Evolutionary conservation across 2,888 invertebrate genomes (phyloP).

Genomic region (Nemotelus pantherinus): DNA sequence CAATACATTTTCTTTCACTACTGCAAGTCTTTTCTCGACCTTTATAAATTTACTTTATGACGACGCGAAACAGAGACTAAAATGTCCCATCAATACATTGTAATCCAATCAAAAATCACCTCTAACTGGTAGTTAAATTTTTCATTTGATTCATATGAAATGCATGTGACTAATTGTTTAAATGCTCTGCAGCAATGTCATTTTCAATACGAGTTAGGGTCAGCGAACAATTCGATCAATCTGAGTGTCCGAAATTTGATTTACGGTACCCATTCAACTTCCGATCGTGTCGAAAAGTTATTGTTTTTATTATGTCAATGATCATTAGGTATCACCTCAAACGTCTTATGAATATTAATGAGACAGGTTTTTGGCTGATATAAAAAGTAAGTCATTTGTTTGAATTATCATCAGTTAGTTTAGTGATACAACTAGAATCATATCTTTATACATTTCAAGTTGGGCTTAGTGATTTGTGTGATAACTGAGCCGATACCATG

Average conservation of each 20-base stretch:
- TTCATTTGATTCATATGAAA: too few relatives aligned
- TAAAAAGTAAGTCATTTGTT: conserved; percentile 28
- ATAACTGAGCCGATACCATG: background rate
- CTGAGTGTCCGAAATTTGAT: too few relatives aligned
- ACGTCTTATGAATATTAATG: conserved; percentile 23
- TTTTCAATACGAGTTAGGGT: background rate
- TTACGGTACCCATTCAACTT: conserved; percentile 18
- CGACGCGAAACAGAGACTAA: too few relatives aligned
- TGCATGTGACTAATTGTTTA: background rate
- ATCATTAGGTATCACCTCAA: background rate
- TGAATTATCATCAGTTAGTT: conserved; percentile 28
- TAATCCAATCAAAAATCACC: too few relatives aligned
- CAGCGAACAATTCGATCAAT: background rate
- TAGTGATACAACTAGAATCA: background rate
- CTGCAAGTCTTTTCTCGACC: too few relatives aligned
- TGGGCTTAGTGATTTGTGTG: background rate
- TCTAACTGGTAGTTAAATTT: too few relatives aligned
- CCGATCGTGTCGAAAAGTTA: conserved; percentile 2
- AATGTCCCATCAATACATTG: too few relatives aligned
- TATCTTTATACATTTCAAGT: background rate
- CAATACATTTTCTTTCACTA: too few relatives aligned
- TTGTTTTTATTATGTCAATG: conserved; percentile 23
- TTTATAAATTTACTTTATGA: too few relatives aligned
- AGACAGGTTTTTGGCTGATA: background rate
- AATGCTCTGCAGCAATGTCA: background rate